Evolutionary conservation across 2,888 invertebrate species (phyloP).

Genomic region (Sicus ferrugineus): DNA sequence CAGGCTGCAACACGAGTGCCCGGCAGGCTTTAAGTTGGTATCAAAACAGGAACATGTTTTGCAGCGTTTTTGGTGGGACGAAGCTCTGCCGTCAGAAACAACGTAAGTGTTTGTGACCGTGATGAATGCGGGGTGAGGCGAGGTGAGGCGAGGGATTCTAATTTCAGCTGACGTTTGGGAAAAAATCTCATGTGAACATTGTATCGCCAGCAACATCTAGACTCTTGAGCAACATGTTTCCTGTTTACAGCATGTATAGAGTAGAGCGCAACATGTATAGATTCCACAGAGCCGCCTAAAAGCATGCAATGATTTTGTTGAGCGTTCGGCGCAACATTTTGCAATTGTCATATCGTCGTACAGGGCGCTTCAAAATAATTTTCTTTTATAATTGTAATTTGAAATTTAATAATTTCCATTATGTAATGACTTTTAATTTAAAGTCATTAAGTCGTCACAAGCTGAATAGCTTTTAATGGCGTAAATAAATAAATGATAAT

Average conservation of each 20-base stretch:
- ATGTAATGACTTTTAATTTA: too few species aligned
- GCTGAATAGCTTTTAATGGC: too few species aligned
- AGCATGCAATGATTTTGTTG: slow-evolving; percentile 19
- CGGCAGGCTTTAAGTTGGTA: neutral
- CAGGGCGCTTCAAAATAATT: too few species aligned
- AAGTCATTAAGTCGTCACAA: too few species aligned
- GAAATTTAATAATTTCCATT: neutral
- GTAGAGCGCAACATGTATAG: too few species aligned
- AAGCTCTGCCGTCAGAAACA: neutral
- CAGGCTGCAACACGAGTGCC: neutral
- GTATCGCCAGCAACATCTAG: too few species aligned
- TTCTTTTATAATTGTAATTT: neutral
- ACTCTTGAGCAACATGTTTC: neutral
- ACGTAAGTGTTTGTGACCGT: neutral
- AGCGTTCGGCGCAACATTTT: too few species aligned
- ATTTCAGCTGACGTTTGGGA: too few species aligned
- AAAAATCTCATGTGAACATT: too few species aligned
- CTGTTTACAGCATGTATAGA: slow-evolving; percentile 1
- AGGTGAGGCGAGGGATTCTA: too few species aligned
- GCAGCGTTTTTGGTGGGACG: neutral
- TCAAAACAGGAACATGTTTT: neutral
- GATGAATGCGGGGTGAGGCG: neutral
- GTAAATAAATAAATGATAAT: too few species aligned
- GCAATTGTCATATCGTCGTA: too few species aligned
- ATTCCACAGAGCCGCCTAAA: slow-evolving; percentile 1